Percentiles rank a stretch among this genome's conserved stretches.
These are phyloP conservation scores for Lathronympha strigana DNA, from an alignment of 2,888 invertebrate species.

Conservation along the genomic window DNA sequence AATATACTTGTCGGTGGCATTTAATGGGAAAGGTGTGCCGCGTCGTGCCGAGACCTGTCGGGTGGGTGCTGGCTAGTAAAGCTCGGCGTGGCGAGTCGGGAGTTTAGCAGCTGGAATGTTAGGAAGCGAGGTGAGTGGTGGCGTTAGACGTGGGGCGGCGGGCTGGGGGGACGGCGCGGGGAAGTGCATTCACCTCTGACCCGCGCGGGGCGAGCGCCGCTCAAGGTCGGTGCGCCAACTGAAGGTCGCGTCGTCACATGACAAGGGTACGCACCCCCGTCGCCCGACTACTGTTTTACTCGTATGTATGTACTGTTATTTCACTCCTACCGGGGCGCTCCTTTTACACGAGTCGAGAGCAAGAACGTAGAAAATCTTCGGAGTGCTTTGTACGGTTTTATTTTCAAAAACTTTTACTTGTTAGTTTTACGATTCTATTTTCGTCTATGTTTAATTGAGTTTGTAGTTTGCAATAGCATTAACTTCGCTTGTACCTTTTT, in stretches of 20 bases:
- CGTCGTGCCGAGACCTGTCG: constrained; percentile 77
- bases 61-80: constrained; percentile 66
- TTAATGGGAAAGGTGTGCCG: constrained; percentile 84
- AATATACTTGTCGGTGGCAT: constrained; percentile 83
- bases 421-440: neutral
- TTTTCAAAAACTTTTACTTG: neutral
- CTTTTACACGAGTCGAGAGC: constrained; percentile 51
- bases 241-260: constrained; percentile 82
- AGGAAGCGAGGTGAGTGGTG: constrained; percentile 73
- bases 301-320: neutral
- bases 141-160: constrained; percentile 54
- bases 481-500: neutral
- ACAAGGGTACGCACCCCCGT: constrained; percentile 80
- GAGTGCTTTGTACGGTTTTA: constrained; percentile 50
- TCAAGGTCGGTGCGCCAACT: constrained; percentile 84
- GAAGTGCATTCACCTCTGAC: constrained; percentile 83
- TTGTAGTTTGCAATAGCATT: neutral
- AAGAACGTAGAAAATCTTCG: neutral
- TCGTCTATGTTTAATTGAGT: neutral
- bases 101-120: constrained; percentile 42
- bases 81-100: constrained; percentile 41
- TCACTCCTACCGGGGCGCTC: constrained; percentile 52
- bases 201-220: constrained; percentile 79
- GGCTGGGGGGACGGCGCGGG: constrained; percentile 46
- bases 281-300: constrained; percentile 1